Percentiles rank a stretch among this genome's conserved stretches.
Conservation (phyloP, 2,888 invertebrate species). For the Phengaris arion region DNA sequence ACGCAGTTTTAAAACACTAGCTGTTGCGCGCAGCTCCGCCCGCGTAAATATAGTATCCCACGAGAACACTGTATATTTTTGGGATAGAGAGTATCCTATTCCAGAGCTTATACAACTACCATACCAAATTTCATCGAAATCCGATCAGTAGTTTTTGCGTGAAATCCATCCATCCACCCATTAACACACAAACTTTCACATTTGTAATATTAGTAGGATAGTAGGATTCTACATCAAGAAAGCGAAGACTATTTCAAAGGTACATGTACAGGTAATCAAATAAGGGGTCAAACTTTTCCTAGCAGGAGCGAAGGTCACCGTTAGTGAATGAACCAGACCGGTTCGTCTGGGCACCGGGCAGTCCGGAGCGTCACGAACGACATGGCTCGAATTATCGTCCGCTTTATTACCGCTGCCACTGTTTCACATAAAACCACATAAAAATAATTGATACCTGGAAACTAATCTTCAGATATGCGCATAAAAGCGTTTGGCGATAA, state of each 20-base stretch:
- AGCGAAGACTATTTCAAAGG: not conserved
- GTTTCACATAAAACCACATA: slow-evolving; percentile 27
- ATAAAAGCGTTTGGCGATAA: slow-evolving; percentile 17
- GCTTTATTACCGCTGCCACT: slow-evolving; percentile 31
- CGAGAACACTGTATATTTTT: too few species aligned
- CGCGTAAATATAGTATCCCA: too few species aligned
- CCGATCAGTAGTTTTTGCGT: too few species aligned
- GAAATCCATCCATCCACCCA: too few species aligned
- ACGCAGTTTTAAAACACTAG: not conserved
- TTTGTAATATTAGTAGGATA: too few species aligned
- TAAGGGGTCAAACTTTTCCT: slow-evolving; percentile 41
- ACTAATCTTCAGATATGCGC: slow-evolving; percentile 14
- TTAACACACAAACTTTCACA: too few species aligned
- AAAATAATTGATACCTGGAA: slow-evolving; percentile 26
- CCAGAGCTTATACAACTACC: too few species aligned
- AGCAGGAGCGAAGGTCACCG: slow-evolving; percentile 42
- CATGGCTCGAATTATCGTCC: slow-evolving; percentile 45
- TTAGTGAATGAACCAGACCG: slow-evolving; percentile 56
- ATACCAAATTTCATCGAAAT: too few species aligned
- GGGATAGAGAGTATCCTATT: too few species aligned
- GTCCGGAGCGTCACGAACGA: slow-evolving; percentile 45
- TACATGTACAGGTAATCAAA: slow-evolving; percentile 21
- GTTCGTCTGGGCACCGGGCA: slow-evolving; percentile 45
- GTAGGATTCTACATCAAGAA: not conserved
- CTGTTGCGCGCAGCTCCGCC: too few species aligned